Conservation (phyloP, 2,888 invertebrate genomes). For the Xanthia togata region DNA sequence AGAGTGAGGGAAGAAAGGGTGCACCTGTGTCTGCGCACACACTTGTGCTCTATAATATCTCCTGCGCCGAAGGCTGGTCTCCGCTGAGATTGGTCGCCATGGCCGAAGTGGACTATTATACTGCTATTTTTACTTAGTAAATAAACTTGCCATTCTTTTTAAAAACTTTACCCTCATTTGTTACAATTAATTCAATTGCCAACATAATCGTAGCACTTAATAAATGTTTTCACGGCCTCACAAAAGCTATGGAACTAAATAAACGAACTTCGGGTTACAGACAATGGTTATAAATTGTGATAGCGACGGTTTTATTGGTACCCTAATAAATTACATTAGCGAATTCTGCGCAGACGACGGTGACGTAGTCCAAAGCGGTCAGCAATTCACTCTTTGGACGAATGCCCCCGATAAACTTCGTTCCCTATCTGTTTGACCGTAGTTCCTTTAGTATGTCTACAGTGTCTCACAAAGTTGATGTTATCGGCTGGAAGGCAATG, state of each 20-base stretch:
- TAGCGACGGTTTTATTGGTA: constrained; percentile 84
- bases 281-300: constrained; percentile 82
- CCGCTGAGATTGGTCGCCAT: no score
- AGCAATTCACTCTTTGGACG: constrained; percentile 70
- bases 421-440: constrained; percentile 49
- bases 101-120: no score
- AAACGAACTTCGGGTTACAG: constrained; percentile 70
- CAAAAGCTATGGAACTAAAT: constrained; percentile 66
- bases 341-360: constrained; percentile 75
- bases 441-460: constrained; percentile 40
- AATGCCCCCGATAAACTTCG: constrained; percentile 62
- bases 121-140: background rate
- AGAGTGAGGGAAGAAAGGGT: no score
- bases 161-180: constrained; percentile 34
- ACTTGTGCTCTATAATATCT: no score
- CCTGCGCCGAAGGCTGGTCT: no score
- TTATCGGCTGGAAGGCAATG: constrained; percentile 27
- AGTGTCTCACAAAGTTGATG: constrained; percentile 49
- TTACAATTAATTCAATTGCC: constrained; percentile 54
- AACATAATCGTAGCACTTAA: constrained; percentile 56
- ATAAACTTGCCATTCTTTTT: constrained; percentile 11
- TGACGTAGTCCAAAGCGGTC: constrained; percentile 73
- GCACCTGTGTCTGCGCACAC: no score
- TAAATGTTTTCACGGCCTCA: constrained; percentile 61
- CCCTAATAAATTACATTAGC: constrained; percentile 86